Percentiles rank a stretch among this genome's conserved stretches.
Conservation (phyloP, 2,797 vertebrate species). For the Epinephelus coioides region DNA sequence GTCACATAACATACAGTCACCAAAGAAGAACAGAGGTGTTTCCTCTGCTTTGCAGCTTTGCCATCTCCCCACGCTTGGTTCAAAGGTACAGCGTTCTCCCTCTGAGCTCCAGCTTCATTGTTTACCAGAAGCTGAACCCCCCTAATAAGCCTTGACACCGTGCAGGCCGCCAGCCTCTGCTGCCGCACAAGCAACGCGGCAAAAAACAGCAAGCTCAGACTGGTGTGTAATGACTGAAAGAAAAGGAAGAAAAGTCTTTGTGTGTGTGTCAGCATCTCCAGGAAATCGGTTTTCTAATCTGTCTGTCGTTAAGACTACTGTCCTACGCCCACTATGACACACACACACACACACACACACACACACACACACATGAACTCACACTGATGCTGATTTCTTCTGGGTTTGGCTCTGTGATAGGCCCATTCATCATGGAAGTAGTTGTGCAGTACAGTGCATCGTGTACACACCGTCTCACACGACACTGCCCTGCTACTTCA, state of each 20-base stretch:
- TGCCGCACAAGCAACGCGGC: conserved; percentile 7
- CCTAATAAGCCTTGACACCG: conserved; percentile 67
- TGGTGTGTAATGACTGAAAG: conserved; percentile 50
- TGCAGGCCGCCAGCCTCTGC: conserved; percentile 30
- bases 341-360: conserved; percentile 12
- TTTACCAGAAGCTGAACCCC: conserved; percentile 61
- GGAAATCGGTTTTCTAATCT: conserved; percentile 69
- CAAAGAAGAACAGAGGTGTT: conserved; percentile 47
- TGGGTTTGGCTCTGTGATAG: conserved; percentile 37
- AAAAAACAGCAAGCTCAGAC: conserved; percentile 33
- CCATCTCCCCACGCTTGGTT: conserved; percentile 39
- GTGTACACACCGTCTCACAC: background rate
- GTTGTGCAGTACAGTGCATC: conserved; percentile 15
- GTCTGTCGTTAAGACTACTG: conserved; percentile 39
- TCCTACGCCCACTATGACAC: conserved; percentile 27
- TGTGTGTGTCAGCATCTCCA: conserved; percentile 66
- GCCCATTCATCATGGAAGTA: conserved; percentile 58
- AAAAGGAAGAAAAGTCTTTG: conserved; percentile 39
- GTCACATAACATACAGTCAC: conserved; percentile 32
- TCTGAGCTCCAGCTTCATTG: conserved; percentile 54
- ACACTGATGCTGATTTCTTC: conserved; percentile 50
- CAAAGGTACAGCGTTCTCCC: conserved; percentile 32
- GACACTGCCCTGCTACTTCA: background rate
- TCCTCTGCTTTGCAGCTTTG: conserved; percentile 34
- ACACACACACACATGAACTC: conserved; percentile 10